phyloP scores from a whole-genome alignment of 2,888 invertebrate genomes.

The Endotricha flammealis region DNA sequence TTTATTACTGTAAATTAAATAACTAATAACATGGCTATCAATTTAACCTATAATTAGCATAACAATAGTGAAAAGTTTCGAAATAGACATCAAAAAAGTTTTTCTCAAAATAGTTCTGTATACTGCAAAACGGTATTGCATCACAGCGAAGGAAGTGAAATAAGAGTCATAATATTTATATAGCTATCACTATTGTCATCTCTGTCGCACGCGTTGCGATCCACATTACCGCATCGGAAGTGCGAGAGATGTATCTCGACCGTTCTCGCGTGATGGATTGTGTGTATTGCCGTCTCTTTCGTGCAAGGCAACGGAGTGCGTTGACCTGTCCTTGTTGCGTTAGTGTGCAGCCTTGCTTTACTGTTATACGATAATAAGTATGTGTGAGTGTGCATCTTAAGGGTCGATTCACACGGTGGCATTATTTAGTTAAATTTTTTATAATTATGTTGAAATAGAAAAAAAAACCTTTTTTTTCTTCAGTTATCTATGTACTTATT shows the following conservation, averaged over 20 bases:
- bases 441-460: no score
- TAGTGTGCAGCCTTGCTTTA: slow-evolving; percentile 77
- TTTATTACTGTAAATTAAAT: no score
- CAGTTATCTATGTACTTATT: no score
- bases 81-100: slow-evolving; percentile 57
- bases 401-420: slow-evolving; percentile 50
- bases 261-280: slow-evolving; percentile 34
- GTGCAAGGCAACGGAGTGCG: slow-evolving; percentile 75
- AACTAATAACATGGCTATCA: no score
- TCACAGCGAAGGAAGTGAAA: slow-evolving; percentile 76
- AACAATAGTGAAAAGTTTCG: no score
- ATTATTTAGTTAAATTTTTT: neutral
- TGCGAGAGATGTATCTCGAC: slow-evolving; percentile 32
- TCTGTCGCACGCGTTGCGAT: slow-evolving; percentile 51
- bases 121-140: slow-evolving; percentile 71
- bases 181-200: slow-evolving; percentile 62
- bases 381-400: slow-evolving; percentile 68
- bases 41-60: no score
- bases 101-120: slow-evolving; percentile 68
- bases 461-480: no score
- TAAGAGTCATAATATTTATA: slow-evolving; percentile 77
- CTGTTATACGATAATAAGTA: slow-evolving; percentile 54
- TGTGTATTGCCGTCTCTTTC: slow-evolving; percentile 48
- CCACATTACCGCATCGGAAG: slow-evolving; percentile 45
- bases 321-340: slow-evolving; percentile 76